Evolutionary conservation across 2,113 vertebrate species (phyloP), one percentile per base, ranked within the genome.

Genomic region (Chascanopsetta lugubris): DNA sequence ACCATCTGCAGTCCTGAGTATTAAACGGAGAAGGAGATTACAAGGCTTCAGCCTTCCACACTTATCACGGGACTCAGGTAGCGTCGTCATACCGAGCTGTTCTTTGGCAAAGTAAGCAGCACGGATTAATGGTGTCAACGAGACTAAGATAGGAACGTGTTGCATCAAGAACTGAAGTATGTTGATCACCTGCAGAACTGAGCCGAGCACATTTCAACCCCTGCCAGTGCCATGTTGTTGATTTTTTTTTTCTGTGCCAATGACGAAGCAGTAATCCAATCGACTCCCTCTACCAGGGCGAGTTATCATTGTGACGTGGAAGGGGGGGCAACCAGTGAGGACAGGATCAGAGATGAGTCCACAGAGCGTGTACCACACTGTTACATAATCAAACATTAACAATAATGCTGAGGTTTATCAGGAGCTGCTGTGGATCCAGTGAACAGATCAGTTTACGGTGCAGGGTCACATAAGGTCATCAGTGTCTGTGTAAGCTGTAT

Each of bases 1-100:
- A 36, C 72, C 72, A 77, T 82, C 71, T 72, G 72, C 12, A 29
- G 21, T 48, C 70, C 8, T 22, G 21, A 32, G 45, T 10, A 11
- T 32, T 56, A 54, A 45, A 55, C 70, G 72, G 47, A 65, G 75
- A 65, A 67, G 43, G 21, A 60, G 88, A 89, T 88, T 86, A 89
- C 12, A 11, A 61, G 21, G 55, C 75, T 53, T 79, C 58, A 43
- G 57, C 34, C 49, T 69, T 17, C 27, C 24, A 46, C 8, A 45
- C 72, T 84, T 62, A 82, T 81, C 77, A 64, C 18, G 27, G 30
- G 70, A 67, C 42, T 73, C 20, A 48, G 47, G 40, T 62, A 62
- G 32, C 51, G 30, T 49, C 12, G 13, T 69, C 57, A 32, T 47
- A 30, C 17, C 3, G 0, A 53, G 38, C 54, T 20, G 38, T 13